Conservation (phyloP, 2,888 invertebrate genomes). For the Sesamia inferens region DNA sequence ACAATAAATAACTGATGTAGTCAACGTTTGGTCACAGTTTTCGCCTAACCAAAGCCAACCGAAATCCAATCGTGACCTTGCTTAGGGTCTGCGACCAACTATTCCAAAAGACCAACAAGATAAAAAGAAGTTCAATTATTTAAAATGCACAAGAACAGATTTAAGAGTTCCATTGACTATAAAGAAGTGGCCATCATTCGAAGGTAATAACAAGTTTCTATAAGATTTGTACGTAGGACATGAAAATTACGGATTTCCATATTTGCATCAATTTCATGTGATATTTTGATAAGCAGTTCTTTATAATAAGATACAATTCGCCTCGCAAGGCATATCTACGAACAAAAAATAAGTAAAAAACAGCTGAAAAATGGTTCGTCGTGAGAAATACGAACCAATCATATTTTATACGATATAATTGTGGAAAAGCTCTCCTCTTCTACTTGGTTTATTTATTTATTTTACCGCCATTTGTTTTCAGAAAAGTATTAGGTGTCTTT, state of each 20-base stretch:
- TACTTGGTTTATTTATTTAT: conserved; percentile 17
- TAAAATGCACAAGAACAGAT: too few relatives aligned
- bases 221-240: too few relatives aligned
- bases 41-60: not conserved
- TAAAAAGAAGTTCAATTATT: not conserved
- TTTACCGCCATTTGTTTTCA: not conserved
- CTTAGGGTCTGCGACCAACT: not conserved
- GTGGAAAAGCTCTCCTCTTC: conserved; percentile 4
- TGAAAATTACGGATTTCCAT: not conserved
- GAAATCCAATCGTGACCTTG: not conserved
- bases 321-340: not conserved
- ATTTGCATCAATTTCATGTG: not conserved
- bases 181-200: not conserved
- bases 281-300: not conserved
- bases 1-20: not conserved
- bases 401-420: conserved; percentile 31
- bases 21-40: not conserved
- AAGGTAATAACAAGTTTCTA: too few relatives aligned
- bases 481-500: not conserved
- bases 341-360: conserved; percentile 12
- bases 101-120: not conserved
- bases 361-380: conserved; percentile 19
- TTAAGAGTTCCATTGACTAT: too few relatives aligned
- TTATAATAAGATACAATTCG: not conserved
- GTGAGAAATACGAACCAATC: conserved; percentile 10